phyloP scores from a whole-genome alignment of 2,797 vertebrate species.

The Ctenopoma multispine region DNA sequence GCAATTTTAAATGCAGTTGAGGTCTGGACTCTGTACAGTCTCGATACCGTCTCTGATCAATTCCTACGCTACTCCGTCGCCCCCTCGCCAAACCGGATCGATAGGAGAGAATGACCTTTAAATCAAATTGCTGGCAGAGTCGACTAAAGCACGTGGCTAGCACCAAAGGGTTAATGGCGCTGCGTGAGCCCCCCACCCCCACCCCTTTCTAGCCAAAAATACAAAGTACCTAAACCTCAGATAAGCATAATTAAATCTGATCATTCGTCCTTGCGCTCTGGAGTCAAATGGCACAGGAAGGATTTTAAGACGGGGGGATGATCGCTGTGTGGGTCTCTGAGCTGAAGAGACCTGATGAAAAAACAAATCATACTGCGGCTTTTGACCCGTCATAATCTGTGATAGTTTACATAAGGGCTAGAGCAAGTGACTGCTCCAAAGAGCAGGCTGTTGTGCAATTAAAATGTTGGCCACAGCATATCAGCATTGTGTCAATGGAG shows the following conservation, averaged over 20 bases:
- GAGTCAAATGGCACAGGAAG: conserved; percentile 17
- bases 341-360: conserved; percentile 2
- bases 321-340: background rate
- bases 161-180: conserved; percentile 81
- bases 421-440: conserved; percentile 48
- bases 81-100: conserved; percentile 84
- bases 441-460: conserved; percentile 63
- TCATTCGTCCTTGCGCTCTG: conserved; percentile 29
- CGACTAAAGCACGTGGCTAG: conserved; percentile 75
- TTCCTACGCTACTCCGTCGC: conserved; percentile 79
- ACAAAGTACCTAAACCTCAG: conserved; percentile 42
- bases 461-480: conserved; percentile 51
- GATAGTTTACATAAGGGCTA: conserved; percentile 49
- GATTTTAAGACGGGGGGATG: background rate
- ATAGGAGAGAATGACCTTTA: conserved; percentile 88
- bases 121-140: conserved; percentile 87
- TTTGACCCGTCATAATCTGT: conserved; percentile 56
- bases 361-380: conserved; percentile 45
- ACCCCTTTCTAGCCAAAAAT: conserved; percentile 35
- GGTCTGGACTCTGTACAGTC: conserved; percentile 77
- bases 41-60: conserved; percentile 84
- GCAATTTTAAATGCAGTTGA: conserved; percentile 77
- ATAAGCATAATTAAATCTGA: conserved; percentile 60
- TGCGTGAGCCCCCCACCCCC: conserved; percentile 37
- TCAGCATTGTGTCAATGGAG: conserved; percentile 33